A percentile compares a stretch with the other conserved stretches of the same genome.
Evolutionary conservation across 1,140 invertebrate genomes (phyloP).

Genomic region (Cardiocondyla obscurior): DNA sequence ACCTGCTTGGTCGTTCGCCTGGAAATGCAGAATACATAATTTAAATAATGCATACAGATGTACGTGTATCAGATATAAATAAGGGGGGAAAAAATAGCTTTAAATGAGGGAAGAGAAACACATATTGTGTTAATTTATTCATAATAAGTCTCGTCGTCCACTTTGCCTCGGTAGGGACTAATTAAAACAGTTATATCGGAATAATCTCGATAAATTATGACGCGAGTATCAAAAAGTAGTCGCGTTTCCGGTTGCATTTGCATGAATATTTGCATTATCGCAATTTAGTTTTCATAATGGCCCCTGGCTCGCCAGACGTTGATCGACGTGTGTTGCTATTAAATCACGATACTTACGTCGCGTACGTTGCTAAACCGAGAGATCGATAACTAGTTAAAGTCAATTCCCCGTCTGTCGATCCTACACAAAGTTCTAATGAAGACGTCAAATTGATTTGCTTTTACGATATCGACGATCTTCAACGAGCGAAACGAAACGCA

Average conservation of each 20-base stretch:
- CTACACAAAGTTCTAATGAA: conserved; percentile 18
- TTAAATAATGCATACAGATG: conserved; percentile 47
- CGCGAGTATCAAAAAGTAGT: conserved; percentile 28
- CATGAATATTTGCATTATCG: conserved; percentile 45
- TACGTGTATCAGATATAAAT: conserved; percentile 31
- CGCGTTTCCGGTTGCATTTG: conserved; percentile 31
- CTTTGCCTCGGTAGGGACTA: not conserved
- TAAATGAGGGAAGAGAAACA: conserved; percentile 28
- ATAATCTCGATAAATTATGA: conserved; percentile 49
- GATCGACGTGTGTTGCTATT: conserved; percentile 35
- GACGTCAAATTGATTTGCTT: conserved; percentile 23
- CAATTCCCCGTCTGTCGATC: conserved; percentile 22
- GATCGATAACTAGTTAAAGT: conserved; percentile 28
- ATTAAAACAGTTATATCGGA: conserved; percentile 39
- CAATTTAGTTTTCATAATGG: conserved; percentile 39
- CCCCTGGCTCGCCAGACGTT: not conserved
- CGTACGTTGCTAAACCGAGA: not conserved
- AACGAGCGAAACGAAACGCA: not conserved
- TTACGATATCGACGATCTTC: conserved; percentile 1
- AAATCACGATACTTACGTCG: conserved; percentile 32
- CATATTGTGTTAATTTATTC: conserved; percentile 45
- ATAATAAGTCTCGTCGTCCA: conserved; percentile 34
- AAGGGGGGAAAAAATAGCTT: conserved; percentile 19
- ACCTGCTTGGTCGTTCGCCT: conserved; percentile 87
- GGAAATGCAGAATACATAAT: conserved; percentile 72